These are phyloP conservation scores for Psittacula echo DNA, from an alignment of 2,797 vertebrate species.

Conservation along the genomic window DNA sequence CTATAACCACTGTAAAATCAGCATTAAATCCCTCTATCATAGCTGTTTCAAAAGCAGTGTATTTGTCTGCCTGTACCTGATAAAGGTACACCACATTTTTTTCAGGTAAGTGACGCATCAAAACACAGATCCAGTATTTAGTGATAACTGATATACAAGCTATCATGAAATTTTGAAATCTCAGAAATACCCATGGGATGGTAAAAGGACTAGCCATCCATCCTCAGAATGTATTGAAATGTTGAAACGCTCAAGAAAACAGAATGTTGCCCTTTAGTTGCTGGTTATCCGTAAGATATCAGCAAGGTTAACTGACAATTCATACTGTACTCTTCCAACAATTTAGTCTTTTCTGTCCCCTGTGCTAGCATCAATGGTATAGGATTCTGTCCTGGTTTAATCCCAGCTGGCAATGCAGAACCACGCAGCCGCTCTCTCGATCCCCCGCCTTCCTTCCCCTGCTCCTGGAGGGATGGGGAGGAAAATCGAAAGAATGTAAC, in stretches of 20 bases:
- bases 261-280: not conserved
- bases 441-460: too few species aligned
- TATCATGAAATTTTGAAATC: not conserved
- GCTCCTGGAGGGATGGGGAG: too few species aligned
- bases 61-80: not conserved
- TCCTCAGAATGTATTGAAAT: not conserved
- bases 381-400: not conserved
- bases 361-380: not conserved
- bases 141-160: not conserved
- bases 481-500: too few species aligned
- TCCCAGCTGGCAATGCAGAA: too few species aligned
- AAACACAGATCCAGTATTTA: not conserved
- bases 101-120: not conserved
- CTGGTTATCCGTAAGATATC: not conserved
- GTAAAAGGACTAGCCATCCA: not conserved
- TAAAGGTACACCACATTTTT: not conserved
- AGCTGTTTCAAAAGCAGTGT: not conserved
- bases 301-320: not conserved
- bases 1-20: not conserved
- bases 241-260: not conserved
- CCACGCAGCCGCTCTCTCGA: too few species aligned
- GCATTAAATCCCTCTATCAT: not conserved
- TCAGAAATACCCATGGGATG: not conserved
- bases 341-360: not conserved
- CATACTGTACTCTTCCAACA: not conserved